These are phyloP conservation scores for Muscicapa adusta DNA, from an alignment of 2,113 vertebrate species.

Conservation along the genomic window DNA sequence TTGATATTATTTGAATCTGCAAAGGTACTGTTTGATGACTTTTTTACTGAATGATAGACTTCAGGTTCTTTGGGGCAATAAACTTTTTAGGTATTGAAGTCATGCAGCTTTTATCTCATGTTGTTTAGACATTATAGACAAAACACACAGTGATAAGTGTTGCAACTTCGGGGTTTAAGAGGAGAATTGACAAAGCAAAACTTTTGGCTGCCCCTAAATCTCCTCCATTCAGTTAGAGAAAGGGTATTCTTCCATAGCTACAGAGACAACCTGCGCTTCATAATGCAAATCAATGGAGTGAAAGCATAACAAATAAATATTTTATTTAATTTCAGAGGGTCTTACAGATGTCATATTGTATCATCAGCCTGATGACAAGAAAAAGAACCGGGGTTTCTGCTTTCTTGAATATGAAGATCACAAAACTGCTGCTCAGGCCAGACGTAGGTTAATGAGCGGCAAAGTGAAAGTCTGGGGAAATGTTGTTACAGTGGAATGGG, in stretches of 20 bases:
- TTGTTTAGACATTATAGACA: neutral
- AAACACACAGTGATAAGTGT: neutral
- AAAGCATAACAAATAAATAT: neutral
- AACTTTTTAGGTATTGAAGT: neutral
- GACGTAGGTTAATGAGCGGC: conserved; percentile 95
- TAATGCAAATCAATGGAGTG: neutral
- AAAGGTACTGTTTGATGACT: neutral
- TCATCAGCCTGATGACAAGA: conserved; percentile 97
- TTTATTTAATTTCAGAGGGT: conserved; percentile 83
- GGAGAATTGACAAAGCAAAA: neutral
- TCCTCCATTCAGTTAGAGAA: neutral
- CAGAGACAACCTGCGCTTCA: neutral
- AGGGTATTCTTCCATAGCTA: neutral
- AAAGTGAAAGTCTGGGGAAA: conserved; percentile 99
- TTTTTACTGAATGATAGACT: neutral
- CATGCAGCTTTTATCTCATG: neutral
- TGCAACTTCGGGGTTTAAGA: neutral
- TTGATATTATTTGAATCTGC: neutral
- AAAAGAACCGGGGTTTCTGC: conserved; percentile 97
- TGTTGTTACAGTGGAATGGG: conserved; percentile 98
- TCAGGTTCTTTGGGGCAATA: neutral
- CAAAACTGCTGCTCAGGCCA: conserved; percentile 95
- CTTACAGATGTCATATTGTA: conserved; percentile 98
- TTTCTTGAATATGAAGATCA: conserved; percentile 99
- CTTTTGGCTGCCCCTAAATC: neutral